phyloP scores from a whole-genome alignment of 2,888 invertebrate genomes.

The Hyalella azteca region DNA sequence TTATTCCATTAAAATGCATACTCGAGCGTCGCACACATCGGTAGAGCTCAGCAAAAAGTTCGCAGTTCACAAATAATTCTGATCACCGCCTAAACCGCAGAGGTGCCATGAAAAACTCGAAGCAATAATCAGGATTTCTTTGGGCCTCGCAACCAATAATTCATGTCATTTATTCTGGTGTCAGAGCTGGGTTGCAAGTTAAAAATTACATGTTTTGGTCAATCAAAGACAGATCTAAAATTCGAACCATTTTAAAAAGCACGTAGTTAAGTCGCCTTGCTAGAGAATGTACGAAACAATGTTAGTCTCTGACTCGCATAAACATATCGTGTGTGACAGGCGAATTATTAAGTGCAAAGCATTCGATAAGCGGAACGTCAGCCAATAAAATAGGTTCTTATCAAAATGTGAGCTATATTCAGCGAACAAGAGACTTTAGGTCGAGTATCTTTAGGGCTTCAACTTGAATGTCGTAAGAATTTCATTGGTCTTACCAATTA shows the following conservation, averaged over 20 bases:
- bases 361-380: neutral
- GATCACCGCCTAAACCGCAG: too few species aligned
- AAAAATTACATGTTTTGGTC: neutral
- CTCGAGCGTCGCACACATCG: too few species aligned
- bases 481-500: too few species aligned
- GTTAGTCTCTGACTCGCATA: constrained; percentile 6
- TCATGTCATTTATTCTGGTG: constrained; percentile 18
- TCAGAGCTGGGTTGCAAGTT: constrained; percentile 16
- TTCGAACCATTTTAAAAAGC: constrained; percentile 2
- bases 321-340: constrained; percentile 17
- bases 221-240: constrained; percentile 28
- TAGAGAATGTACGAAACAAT: neutral
- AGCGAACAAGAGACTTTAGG: neutral
- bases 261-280: neutral
- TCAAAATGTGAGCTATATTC: constrained; percentile 5
- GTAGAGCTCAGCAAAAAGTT: too few species aligned
- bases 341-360: constrained; percentile 13
- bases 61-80: too few species aligned
- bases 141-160: neutral
- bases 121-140: neutral
- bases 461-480: too few species aligned
- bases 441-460: too few species aligned
- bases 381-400: constrained; percentile 13
- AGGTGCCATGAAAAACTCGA: neutral
- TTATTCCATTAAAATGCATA: too few species aligned